phyloP scores from a whole-genome alignment of 2,113 vertebrate genomes.

The Corythoichthys intestinalis region DNA sequence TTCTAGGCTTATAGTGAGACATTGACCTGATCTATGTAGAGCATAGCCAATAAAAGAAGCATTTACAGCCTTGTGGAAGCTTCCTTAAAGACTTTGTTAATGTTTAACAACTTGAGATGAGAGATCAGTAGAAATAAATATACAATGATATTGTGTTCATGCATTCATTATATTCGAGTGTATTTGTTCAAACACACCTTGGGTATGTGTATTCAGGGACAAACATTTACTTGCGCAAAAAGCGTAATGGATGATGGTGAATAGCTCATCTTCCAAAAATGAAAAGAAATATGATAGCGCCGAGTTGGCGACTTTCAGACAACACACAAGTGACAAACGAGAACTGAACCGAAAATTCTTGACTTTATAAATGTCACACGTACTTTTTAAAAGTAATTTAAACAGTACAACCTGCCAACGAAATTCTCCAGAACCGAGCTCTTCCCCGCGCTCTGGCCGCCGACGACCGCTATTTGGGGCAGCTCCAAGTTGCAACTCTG shows the following conservation, averaged over 20 bases:
- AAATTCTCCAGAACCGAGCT: constrained; percentile 96
- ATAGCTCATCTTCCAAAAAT: constrained; percentile 36
- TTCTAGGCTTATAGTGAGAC: neutral
- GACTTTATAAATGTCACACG: neutral
- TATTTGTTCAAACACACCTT: neutral
- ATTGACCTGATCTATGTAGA: constrained; percentile 26
- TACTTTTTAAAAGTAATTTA: neutral
- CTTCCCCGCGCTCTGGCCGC: constrained; percentile 95
- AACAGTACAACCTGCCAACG: constrained; percentile 81
- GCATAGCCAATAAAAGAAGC: constrained; percentile 20
- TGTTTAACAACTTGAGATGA: constrained; percentile 47
- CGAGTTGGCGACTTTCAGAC: constrained; percentile 43
- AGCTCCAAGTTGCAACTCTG: constrained; percentile 93
- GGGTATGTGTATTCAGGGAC: neutral
- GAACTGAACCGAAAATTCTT: neutral
- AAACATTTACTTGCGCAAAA: constrained; percentile 36
- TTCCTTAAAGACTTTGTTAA: constrained; percentile 36
- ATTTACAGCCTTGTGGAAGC: constrained; percentile 18
- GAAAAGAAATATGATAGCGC: constrained; percentile 26
- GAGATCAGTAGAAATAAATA: neutral
- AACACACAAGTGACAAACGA: neutral
- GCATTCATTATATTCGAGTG: neutral
- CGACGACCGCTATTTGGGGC: constrained; percentile 95
- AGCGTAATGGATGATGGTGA: constrained; percentile 30
- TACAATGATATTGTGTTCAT: too few relatives aligned